Conservation (phyloP, 2,113 vertebrate genomes). For the Zosterops hypoxanthus region DNA sequence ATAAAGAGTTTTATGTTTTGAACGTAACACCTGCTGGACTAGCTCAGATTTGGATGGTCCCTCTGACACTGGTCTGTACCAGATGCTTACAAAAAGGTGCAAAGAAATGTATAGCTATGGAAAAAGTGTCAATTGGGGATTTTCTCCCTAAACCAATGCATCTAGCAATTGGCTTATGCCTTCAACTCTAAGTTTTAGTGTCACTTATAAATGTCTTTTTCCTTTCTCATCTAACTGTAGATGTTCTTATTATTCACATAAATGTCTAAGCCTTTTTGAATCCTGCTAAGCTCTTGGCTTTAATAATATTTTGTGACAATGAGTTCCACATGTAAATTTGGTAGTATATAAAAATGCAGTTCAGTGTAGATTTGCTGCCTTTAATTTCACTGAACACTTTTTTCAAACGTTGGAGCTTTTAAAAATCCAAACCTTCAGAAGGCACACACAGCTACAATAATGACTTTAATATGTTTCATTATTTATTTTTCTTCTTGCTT, state of each 20-base stretch:
- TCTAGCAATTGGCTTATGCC: not conserved
- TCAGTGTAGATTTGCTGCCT: constrained; percentile 36
- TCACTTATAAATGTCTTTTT: constrained; percentile 41
- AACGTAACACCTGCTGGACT: constrained; percentile 34
- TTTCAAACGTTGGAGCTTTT: constrained; percentile 19
- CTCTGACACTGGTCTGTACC: not conserved
- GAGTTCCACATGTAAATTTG: constrained; percentile 60
- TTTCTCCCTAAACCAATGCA: not conserved
- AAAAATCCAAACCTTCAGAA: not conserved
- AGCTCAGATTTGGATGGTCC: not conserved
- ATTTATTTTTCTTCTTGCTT: constrained; percentile 56
- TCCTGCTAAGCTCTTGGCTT: constrained; percentile 56
- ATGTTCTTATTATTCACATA: constrained; percentile 59
- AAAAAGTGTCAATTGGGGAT: not conserved
- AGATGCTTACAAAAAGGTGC: not conserved
- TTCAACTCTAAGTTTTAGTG: constrained; percentile 2
- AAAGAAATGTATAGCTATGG: not conserved
- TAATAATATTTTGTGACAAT: constrained; percentile 48
- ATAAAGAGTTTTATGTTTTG: constrained; percentile 17
- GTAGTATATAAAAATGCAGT: constrained; percentile 31
- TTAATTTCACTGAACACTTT: constrained; percentile 23
- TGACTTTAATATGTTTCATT: constrained; percentile 58
- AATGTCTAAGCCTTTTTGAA: constrained; percentile 46
- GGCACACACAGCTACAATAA: not conserved
- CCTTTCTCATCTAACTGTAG: constrained; percentile 11